A percentile compares a stretch with the other conserved stretches of the same genome.
Conservation (phyloP, 2,113 vertebrate species). For the Heterochromis multidens region DNA sequence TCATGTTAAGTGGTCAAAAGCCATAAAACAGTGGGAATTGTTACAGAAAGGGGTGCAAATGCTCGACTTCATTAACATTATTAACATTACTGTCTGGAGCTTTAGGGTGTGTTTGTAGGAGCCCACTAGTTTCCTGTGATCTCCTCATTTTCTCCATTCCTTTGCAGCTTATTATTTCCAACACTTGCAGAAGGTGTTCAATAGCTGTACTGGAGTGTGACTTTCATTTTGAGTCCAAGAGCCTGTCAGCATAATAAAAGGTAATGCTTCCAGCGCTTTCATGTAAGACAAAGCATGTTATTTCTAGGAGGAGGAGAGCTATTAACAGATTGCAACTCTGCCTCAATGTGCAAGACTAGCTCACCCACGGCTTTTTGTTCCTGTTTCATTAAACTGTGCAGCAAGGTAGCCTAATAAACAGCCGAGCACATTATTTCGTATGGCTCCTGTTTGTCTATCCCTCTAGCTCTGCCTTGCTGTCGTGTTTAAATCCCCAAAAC, state of each 20-base stretch:
- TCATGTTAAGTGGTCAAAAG: neutral
- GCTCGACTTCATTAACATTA: no score
- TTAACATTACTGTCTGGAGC: neutral
- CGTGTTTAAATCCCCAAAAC: slow-evolving; percentile 1
- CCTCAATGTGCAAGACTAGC: neutral
- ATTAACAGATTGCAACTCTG: slow-evolving; percentile 19
- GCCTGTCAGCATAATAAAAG: slow-evolving; percentile 30
- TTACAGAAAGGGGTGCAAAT: neutral
- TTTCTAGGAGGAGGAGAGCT: slow-evolving; percentile 38
- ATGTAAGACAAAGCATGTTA: slow-evolving; percentile 44
- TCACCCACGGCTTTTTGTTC: slow-evolving; percentile 33
- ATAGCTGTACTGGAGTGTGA: slow-evolving; percentile 7
- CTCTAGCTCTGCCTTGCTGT: neutral
- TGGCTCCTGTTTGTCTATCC: neutral
- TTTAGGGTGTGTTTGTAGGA: neutral
- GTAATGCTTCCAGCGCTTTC: slow-evolving; percentile 22
- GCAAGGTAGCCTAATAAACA: neutral
- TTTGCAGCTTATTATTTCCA: neutral
- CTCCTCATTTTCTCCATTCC: neutral
- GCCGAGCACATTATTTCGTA: neutral
- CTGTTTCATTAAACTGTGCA: neutral
- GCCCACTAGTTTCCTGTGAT: neutral
- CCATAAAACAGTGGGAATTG: neutral
- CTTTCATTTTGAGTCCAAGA: slow-evolving; percentile 19
- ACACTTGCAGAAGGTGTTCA: neutral